Evolutionary conservation across 2,888 invertebrate genomes (phyloP).

Genomic region (Trichopoda pennipes): DNA sequence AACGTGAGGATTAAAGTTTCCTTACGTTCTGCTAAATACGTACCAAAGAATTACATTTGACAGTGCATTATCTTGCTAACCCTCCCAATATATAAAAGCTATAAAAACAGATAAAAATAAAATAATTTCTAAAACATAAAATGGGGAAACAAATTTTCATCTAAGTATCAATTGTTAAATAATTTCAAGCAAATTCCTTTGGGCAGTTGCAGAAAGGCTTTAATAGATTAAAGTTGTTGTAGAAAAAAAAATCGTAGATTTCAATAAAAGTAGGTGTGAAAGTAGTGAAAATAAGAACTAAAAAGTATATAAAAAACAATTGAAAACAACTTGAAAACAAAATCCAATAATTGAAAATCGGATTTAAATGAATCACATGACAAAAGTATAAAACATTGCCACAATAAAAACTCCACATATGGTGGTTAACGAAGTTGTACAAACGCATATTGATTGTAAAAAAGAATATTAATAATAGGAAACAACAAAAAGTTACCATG

Average conservation of each 20-base stretch:
- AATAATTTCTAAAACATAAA: neutral
- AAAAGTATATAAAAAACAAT: constrained; percentile 50
- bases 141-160: too few relatives aligned
- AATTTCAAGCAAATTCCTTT: too few relatives aligned
- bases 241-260: too few relatives aligned
- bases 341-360: constrained; percentile 78
- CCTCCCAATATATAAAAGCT: too few relatives aligned
- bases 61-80: too few relatives aligned
- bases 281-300: constrained; percentile 10
- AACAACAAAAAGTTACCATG: constrained; percentile 47
- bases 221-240: neutral
- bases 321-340: constrained; percentile 71
- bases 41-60: too few relatives aligned
- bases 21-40: too few relatives aligned
- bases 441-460: neutral
- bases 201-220: neutral
- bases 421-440: constrained; percentile 43
- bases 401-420: constrained; percentile 48
- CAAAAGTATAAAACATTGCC: constrained; percentile 60
- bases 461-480: constrained; percentile 14
- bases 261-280: constrained; percentile 43
- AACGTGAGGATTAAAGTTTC: too few relatives aligned
- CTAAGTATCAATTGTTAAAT: too few relatives aligned
- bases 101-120: too few relatives aligned
- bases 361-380: constrained; percentile 73